phyloP scores from a whole-genome alignment of 2,113 vertebrate genomes.

The Pholis gunnellus region DNA sequence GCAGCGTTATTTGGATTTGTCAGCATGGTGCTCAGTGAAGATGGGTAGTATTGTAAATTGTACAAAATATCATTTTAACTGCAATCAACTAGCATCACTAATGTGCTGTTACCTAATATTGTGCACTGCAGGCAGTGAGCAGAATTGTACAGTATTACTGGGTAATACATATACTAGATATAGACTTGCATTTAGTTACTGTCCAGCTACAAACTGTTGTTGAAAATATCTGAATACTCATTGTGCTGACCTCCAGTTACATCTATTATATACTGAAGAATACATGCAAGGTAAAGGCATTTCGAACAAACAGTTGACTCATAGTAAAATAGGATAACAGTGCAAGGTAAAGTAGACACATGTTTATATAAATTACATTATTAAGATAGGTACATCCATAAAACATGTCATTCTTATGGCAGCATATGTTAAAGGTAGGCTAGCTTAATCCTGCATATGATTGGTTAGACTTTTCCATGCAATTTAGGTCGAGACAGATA shows the following conservation, averaged over 20 bases:
- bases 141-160: constrained; percentile 62
- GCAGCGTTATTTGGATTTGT: neutral
- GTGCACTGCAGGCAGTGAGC: constrained; percentile 78
- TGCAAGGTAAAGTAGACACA: constrained; percentile 53
- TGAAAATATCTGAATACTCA: constrained; percentile 52
- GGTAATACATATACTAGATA: constrained; percentile 67
- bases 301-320: constrained; percentile 37
- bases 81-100: constrained; percentile 56
- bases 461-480: constrained; percentile 12
- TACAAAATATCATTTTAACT: constrained; percentile 58
- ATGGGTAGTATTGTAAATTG: constrained; percentile 65
- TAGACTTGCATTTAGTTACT: constrained; percentile 69
- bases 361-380: constrained; percentile 32
- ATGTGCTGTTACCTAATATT: constrained; percentile 62
- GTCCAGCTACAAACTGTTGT: constrained; percentile 68
- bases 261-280: constrained; percentile 54
- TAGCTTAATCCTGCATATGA: constrained; percentile 37
- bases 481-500: constrained; percentile 6
- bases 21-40: constrained; percentile 49
- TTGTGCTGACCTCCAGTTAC: constrained; percentile 63
- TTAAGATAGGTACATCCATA: constrained; percentile 38
- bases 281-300: constrained; percentile 53
- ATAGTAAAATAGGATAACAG: constrained; percentile 51
- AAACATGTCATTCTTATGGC: constrained; percentile 37
- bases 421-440: constrained; percentile 32